phyloP scores from a whole-genome alignment of 2,113 vertebrate genomes.

The Monarcha castaneiventris region DNA sequence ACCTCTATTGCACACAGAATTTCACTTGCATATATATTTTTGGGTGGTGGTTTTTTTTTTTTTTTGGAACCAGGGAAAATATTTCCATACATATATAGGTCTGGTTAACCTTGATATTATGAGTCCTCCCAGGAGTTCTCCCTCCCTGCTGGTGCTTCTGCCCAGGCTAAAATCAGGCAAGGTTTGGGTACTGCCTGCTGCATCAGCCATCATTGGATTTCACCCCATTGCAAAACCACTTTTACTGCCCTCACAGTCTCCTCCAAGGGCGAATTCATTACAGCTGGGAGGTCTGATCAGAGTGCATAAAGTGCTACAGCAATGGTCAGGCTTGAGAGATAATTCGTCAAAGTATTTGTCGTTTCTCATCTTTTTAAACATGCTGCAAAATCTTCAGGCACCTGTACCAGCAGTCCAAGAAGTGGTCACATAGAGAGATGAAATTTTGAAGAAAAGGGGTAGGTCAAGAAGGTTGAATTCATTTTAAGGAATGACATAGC shows the following conservation, averaged over 20 bases:
- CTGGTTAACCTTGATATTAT: neutral
- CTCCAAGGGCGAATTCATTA: conserved; percentile 4
- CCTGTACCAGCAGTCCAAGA: neutral
- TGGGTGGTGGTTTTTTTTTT: no score
- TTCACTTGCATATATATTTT: neutral
- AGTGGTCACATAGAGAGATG: neutral
- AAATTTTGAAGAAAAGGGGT: conserved; percentile 35
- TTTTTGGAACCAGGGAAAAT: neutral
- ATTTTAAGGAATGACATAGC: conserved; percentile 35
- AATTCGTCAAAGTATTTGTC: conserved; percentile 39
- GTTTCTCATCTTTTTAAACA: conserved; percentile 29
- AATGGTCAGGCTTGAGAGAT: neutral
- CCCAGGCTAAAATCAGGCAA: neutral
- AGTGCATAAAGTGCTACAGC: neutral
- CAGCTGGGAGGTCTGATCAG: neutral
- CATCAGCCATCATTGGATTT: neutral
- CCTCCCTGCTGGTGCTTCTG: neutral
- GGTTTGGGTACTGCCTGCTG: neutral
- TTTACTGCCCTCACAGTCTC: neutral
- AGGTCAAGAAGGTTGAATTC: conserved; percentile 42
- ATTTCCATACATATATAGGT: neutral
- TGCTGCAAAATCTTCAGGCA: neutral
- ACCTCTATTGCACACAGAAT: neutral
- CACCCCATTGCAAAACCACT: neutral
- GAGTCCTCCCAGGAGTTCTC: neutral